phyloP scores from a whole-genome alignment of 2,113 vertebrate genomes.

The Rhagologus leucostigma region DNA sequence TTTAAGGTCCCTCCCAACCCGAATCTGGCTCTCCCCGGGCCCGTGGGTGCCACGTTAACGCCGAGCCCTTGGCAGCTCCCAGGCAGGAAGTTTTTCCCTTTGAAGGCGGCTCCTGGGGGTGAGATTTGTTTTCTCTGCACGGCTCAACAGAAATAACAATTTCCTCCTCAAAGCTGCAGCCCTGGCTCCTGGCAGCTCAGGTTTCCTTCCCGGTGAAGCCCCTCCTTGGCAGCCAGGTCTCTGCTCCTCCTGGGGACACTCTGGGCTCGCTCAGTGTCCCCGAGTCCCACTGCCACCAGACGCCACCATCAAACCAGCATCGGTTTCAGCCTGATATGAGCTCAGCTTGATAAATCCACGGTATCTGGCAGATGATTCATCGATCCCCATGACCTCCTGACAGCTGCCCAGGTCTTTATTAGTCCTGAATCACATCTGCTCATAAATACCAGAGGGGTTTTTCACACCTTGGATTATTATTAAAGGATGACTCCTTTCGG shows the following conservation, averaged over 20 bases:
- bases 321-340: background rate
- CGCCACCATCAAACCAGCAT: background rate
- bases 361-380: background rate
- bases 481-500: background rate
- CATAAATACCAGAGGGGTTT: conserved; percentile 30
- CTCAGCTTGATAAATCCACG: background rate
- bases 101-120: background rate
- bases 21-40: background rate
- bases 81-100: background rate
- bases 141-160: background rate
- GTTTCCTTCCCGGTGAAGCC: background rate
- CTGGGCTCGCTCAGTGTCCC: rapidly evolving
- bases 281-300: background rate
- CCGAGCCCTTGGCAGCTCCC: background rate
- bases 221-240: background rate
- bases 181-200: background rate
- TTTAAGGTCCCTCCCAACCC: background rate
- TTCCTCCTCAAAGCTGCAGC: background rate
- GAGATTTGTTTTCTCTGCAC: conserved; percentile 3
- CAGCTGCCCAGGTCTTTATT: background rate
- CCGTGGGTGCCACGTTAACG: rapidly evolving
- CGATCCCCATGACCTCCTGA: background rate
- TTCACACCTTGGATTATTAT: background rate
- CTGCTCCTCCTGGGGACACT: background rate
- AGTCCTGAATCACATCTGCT: conserved; percentile 6